Base-by-base conservation (phyloP, 2,888 invertebrate genomes). In the Gortyna flavago region DNA sequence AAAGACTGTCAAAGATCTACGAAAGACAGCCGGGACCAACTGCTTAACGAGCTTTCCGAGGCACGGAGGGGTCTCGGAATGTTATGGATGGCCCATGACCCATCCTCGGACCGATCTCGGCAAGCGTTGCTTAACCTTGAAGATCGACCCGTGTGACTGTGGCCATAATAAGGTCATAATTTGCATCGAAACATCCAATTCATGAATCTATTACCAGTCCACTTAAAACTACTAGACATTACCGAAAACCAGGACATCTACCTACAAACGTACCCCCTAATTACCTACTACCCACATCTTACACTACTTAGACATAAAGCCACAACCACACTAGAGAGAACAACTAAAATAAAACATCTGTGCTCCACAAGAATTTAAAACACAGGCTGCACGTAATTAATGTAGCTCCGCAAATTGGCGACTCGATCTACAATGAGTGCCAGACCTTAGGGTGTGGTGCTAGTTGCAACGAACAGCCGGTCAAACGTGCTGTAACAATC, bases 351-450 rank as follows among this genome's bases (percentile, higher is more conserved):
- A 86, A 90, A 89, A 87, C 82, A 83, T 83, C 69, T 84, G 79
- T 77, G 85, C 84, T 80, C 74, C 79, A 72, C 77, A 82, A 82
- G 84, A 86, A 86, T 90, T 89, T 88, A 87, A 86, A 87, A 86
- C 83, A 87, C 84, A 87, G 87, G 76, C 86, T 78, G 81, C 81
- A 75, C 80, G 78, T 90, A 89, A 91, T 90, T 90, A 90, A 91
- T 89, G 90, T 86, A 75, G 81, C 83, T 85, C 84, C 83, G 79
- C 87, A 88, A 91, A 91, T 90, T 90, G 90, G 90, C 87, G 85
- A 89, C 89, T 86, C 75, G 81, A 85, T 89, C 87, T 79, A 77
- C 84, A 80, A 83, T 87, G 87, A 88, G 85, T 85, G 87, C 89
- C 87, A 87, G 86, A 54, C 86, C 69, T 86, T 84, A 77, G 74